Evolutionary conservation across 2,888 invertebrate genomes (phyloP).

Genomic region (Andrena flavipes): DNA sequence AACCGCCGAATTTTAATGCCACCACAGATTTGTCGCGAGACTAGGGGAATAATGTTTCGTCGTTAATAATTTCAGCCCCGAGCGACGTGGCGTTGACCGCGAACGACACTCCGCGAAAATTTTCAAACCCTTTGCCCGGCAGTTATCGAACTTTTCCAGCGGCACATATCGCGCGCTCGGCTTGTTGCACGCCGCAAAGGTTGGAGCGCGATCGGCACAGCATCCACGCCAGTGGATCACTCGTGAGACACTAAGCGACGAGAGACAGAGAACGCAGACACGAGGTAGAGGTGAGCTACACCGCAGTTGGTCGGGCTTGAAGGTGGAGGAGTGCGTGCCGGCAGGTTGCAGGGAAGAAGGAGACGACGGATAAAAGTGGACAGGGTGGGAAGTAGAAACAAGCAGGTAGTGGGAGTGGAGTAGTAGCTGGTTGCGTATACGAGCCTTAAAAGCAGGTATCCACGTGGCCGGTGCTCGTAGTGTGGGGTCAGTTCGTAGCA

Average conservation of each 20-base stretch:
- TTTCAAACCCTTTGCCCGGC: background rate
- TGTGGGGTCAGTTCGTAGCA: slow-evolving; percentile 38
- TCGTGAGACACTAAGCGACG: slow-evolving; percentile 79
- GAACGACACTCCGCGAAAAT: background rate
- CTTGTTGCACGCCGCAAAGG: slow-evolving; percentile 23
- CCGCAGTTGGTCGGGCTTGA: slow-evolving; percentile 71
- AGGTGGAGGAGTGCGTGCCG: slow-evolving; percentile 64
- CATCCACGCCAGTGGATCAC: slow-evolving; percentile 76
- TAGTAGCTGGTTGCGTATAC: slow-evolving; percentile 56
- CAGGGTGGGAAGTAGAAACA: slow-evolving; percentile 48
- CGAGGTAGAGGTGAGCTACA: slow-evolving; percentile 77
- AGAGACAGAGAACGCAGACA: slow-evolving; percentile 73
- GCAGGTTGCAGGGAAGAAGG: slow-evolving; percentile 49
- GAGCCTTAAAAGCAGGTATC: slow-evolving; percentile 66
- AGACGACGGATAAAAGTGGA: slow-evolving; percentile 54
- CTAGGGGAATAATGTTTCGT: background rate
- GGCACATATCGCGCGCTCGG: too few relatives aligned
- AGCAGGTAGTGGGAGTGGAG: slow-evolving; percentile 67
- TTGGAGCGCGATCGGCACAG: slow-evolving; percentile 55
- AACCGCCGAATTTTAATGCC: background rate
- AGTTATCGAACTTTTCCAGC: background rate
- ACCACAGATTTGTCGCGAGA: background rate
- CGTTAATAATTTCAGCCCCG: background rate
- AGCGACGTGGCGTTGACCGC: background rate
- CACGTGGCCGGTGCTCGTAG: slow-evolving; percentile 64